phyloP scores from a whole-genome alignment of 2,113 vertebrate species.

The Muscicapa adusta region DNA sequence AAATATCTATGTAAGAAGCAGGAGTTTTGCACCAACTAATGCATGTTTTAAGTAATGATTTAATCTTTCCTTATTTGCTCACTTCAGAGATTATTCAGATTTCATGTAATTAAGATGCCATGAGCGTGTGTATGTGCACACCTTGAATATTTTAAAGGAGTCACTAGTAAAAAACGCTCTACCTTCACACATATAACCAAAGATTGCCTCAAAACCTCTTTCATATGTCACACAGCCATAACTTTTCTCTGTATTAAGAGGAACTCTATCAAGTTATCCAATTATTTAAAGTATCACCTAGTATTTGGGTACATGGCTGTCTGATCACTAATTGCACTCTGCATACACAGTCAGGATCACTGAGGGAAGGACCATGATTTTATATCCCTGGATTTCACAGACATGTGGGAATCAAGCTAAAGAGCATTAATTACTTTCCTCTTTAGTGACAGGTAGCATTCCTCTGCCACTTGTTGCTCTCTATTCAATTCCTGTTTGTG shows the following conservation, averaged over 20 bases:
- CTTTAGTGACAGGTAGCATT: neutral
- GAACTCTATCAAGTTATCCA: fast-evolving
- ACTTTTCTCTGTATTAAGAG: neutral
- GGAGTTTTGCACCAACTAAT: neutral
- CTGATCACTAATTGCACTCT: neutral
- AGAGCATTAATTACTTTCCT: neutral
- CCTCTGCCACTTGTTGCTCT: neutral
- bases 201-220: neutral
- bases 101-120: neutral
- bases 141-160: neutral
- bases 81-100: neutral
- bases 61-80: neutral
- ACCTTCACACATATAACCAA: fast-evolving
- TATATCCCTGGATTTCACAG: neutral
- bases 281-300: neutral
- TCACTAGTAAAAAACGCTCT: neutral
- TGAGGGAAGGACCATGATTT: neutral
- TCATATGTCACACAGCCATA: neutral
- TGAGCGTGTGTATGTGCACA: fast-evolving
- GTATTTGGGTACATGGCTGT: no score
- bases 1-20: neutral
- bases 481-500: neutral
- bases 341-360: neutral
- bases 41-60: neutral
- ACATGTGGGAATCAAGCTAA: neutral